Evolutionary conservation across 2,888 invertebrate species (phyloP).

Genomic region (Cephus spinipes): DNA sequence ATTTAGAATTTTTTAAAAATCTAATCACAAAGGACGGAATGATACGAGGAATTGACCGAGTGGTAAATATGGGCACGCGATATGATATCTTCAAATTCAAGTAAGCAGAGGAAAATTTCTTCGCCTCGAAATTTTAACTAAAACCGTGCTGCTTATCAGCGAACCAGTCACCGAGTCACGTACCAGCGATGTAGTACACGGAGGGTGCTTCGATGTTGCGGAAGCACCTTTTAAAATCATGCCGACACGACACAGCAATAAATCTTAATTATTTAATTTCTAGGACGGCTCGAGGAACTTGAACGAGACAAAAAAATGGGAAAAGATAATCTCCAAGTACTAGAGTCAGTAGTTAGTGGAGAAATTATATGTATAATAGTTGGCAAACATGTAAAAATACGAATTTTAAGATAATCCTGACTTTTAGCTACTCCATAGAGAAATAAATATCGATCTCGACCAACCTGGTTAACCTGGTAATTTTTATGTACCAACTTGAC

Average conservation of each 20-base stretch:
- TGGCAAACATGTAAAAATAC: not conserved
- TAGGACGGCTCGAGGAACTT: slow-evolving; percentile 11
- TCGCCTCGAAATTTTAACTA: not conserved
- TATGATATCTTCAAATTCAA: not conserved
- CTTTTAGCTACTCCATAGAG: not conserved
- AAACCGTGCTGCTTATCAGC: not conserved
- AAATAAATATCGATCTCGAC: not conserved
- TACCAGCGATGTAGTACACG: not conserved
- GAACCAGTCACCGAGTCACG: not conserved
- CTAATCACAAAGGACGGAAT: not conserved
- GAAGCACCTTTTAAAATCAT: slow-evolving; percentile 33
- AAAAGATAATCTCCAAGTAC: not conserved
- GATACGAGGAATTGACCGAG: not conserved
- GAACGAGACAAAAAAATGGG: not conserved
- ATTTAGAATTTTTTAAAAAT: not conserved
- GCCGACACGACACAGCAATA: slow-evolving; percentile 35
- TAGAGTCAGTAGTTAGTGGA: not conserved
- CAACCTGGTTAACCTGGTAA: not conserved
- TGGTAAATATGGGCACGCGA: not conserved
- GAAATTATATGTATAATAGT: not conserved
- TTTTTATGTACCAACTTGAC: not conserved
- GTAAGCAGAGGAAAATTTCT: not conserved
- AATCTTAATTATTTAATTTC: slow-evolving; percentile 55
- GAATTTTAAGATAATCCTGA: not conserved
- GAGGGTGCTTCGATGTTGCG: slow-evolving; percentile 8